Evolutionary conservation across 35 echinoderm and acorn worm genomes (phyloP), one percentile per base, ranked within the genome.

Genomic region (Apostichopus japonicus): DNA sequence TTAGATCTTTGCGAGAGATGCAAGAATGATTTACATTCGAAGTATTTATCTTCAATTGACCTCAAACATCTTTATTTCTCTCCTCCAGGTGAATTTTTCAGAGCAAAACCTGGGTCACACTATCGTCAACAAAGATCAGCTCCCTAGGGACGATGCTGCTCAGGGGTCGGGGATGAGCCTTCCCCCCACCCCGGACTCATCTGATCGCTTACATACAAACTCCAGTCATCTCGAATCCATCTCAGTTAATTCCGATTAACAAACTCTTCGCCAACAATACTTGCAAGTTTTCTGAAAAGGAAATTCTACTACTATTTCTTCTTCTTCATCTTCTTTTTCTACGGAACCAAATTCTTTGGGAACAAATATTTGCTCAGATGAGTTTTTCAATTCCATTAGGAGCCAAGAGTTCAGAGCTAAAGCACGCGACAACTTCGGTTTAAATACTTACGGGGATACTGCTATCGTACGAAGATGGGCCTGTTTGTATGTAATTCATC

Each of bases 161-260:
- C 91, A 82, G 15, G 94, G 92, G 90, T 93, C 92, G 21, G 92
- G 91, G 21, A 93, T 97, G 92, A 97, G 96, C 72, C 87, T 97
- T 87, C 96, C 96, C 33, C 96, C 96, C 53, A 97, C 96, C 59
- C 96, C 96, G 0, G 96, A 97, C 58, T 97, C 96, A 10, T 95
- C 96, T 5, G 96, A 97, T 79, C 91, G 96, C 21, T 86, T 97
- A 71, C 91, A 93, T 56, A 56, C 90, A 65, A 83, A 83, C 58
- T 81, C 79, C 65, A 93, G 92, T 54, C 92, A 93, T 23, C 54
- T 93, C 25, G 92, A 93, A 27, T 81, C 83, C 8, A 44, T 93
- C 19, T 93, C 92, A 53, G 83, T 93, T 53, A 81, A 25, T 56
- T 83, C 78, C 14, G 92, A 93, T 57, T 93, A 80, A 88, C 86